Percentiles rank a stretch among this genome's conserved stretches.
phyloP scores from a whole-genome alignment of 2,113 vertebrate species.

The Spilogale gracilis region DNA sequence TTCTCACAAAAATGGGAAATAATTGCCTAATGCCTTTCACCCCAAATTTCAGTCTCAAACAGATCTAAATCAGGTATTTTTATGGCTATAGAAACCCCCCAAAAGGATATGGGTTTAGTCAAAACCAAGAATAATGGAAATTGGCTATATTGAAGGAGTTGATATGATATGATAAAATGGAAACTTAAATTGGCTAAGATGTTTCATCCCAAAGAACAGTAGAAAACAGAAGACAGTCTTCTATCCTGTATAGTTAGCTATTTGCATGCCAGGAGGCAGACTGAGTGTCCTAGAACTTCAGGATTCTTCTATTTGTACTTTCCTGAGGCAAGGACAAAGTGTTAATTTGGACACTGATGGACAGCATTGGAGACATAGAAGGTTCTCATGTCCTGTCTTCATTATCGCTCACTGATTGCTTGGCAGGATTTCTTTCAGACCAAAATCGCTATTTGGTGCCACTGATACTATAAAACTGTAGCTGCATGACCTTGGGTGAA shows the following conservation, averaged over 20 bases:
- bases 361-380: not conserved
- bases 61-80: conserved; percentile 48
- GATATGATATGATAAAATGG: not conserved
- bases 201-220: not conserved
- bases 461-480: not conserved
- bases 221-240: not conserved
- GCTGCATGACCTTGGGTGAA: not conserved
- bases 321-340: not conserved
- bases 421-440: not conserved
- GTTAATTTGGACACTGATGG: not conserved
- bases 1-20: conserved; percentile 10
- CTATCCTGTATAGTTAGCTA: not conserved
- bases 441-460: not conserved
- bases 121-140: conserved; percentile 42
- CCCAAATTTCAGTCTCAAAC: conserved; percentile 50
- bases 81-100: not conserved
- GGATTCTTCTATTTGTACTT: not conserved
- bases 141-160: not conserved
- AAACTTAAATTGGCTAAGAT: not conserved
- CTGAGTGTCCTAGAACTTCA: not conserved
- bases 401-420: not conserved
- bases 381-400: not conserved
- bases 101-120: conserved; percentile 7
- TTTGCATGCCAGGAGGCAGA: not conserved
- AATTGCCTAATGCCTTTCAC: conserved; percentile 6